Evolutionary conservation across 2,797 vertebrate species (phyloP).

Genomic region (Tiaroga cobitis): DNA sequence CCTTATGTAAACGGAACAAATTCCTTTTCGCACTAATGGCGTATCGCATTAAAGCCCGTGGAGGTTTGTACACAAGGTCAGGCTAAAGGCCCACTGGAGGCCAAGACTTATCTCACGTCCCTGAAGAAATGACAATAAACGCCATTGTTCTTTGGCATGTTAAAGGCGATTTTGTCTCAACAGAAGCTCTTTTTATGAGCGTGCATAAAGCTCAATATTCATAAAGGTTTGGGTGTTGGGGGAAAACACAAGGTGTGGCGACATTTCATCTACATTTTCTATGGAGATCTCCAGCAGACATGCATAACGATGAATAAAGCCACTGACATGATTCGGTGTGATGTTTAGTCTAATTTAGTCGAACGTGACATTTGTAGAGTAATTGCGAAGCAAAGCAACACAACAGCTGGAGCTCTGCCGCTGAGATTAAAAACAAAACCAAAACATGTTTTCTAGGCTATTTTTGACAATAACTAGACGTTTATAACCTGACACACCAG

Average conservation of each 20-base stretch:
- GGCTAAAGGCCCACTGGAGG: constrained; percentile 32
- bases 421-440: background rate
- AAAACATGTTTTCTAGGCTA: background rate
- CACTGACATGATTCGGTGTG: background rate
- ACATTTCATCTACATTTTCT: no score
- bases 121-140: constrained; percentile 37
- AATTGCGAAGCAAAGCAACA: background rate
- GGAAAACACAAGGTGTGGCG: constrained; percentile 44
- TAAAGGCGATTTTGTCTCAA: constrained; percentile 31
- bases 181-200: constrained; percentile 29
- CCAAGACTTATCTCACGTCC: constrained; percentile 33
- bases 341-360: background rate
- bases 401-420: background rate
- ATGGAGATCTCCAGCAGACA: no score
- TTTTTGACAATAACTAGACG: background rate
- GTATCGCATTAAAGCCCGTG: constrained; percentile 77
- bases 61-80: constrained; percentile 55
- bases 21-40: constrained; percentile 83
- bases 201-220: constrained; percentile 2
- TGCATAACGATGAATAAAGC: background rate
- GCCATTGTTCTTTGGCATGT: background rate
- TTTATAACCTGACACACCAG: background rate
- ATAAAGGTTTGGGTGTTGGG: constrained; percentile 17
- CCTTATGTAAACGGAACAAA: constrained; percentile 85
- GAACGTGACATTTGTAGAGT: background rate